phyloP scores from a whole-genome alignment of 2,888 invertebrate species.

The Quadroppia sp. region DNA sequence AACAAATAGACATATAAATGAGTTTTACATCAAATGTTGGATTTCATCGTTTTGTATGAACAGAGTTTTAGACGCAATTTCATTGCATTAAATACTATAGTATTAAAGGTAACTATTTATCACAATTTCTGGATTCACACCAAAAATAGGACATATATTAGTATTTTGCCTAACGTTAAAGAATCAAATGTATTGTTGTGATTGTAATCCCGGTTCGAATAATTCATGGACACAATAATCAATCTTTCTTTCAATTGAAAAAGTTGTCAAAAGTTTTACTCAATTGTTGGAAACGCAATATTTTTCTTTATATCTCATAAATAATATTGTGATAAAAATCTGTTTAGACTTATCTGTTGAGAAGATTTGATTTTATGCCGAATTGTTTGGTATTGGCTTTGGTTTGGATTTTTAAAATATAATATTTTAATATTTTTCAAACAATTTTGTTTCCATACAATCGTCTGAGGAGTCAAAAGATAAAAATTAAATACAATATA shows the following conservation, averaged over 20 bases:
- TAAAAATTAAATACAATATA: too few relatives aligned
- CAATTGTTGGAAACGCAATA: slow-evolving; percentile 15
- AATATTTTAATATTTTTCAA: not conserved
- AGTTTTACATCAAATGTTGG: too few relatives aligned
- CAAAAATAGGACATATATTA: too few relatives aligned
- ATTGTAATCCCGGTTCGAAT: slow-evolving; percentile 18
- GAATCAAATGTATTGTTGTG: slow-evolving; percentile 20
- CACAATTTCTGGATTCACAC: too few relatives aligned
- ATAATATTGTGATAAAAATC: slow-evolving; percentile 23
- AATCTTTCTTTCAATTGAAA: slow-evolving; percentile 26
- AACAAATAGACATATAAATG: too few relatives aligned
- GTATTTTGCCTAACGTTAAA: not conserved
- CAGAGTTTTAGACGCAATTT: too few relatives aligned
- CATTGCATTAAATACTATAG: too few relatives aligned
- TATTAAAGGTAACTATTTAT: too few relatives aligned
- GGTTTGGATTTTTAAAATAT: not conserved
- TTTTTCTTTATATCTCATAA: slow-evolving; percentile 20
- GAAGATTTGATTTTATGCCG: not conserved
- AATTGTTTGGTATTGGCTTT: not conserved
- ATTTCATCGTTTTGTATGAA: too few relatives aligned
- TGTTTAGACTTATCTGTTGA: not conserved
- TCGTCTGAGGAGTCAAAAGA: not conserved
- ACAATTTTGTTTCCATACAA: not conserved
- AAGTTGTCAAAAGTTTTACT: slow-evolving; percentile 16
- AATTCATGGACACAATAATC: slow-evolving; percentile 9